Base-by-base conservation (phyloP, 2,888 invertebrate species). In the Bimastos eiseni region DNA sequence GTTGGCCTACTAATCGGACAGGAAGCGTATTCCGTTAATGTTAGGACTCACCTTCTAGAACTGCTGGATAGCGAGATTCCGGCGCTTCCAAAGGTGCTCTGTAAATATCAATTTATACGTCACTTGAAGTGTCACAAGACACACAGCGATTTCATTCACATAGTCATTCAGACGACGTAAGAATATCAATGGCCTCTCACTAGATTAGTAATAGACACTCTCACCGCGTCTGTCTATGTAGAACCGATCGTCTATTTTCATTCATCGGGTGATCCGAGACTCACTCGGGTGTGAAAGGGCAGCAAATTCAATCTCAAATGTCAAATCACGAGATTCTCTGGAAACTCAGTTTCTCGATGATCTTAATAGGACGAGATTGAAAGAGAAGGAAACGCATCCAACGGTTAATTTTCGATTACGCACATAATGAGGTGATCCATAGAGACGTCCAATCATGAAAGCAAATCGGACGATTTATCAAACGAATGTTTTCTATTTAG, bases 351-450 rank as follows among this genome's bases (percentile, higher is more conserved):
- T 30, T n/a, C 30, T 70, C 30, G 17, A 1, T 49, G 49, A 49
- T 30, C 70, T 70, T 70, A 17, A 70, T 70, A n/a, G 70, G 13
- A 70, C 11, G 70, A 8, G 13, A 70, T 70, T 70, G 70, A 70
- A 70, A 70, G 30, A 70, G 70, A 70, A 8, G 8, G 70, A n/a
- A 70, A 70, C 6, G 4, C n/a, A 70, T n/a, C n/a, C 70, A 70
- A 70, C 70, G 70, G 70, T 70, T 70, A 70, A 70, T 70, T 70
- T 49, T 70, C 70, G 70, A 70, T 70, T 70, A 70, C 70, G n/a
- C 70, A 13, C 70, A 70, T n/a, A 70, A 70, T 70, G 70, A 70
- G 70, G 2, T 70, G 70, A 70, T 70, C 70, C 30, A n/a, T 13
- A 70, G n/a, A 0, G 70, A 70, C 30, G 1, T 11, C 6, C 30